phyloP scores from a whole-genome alignment of 2,888 invertebrate genomes.

The Chrysomela aeneicollis region DNA sequence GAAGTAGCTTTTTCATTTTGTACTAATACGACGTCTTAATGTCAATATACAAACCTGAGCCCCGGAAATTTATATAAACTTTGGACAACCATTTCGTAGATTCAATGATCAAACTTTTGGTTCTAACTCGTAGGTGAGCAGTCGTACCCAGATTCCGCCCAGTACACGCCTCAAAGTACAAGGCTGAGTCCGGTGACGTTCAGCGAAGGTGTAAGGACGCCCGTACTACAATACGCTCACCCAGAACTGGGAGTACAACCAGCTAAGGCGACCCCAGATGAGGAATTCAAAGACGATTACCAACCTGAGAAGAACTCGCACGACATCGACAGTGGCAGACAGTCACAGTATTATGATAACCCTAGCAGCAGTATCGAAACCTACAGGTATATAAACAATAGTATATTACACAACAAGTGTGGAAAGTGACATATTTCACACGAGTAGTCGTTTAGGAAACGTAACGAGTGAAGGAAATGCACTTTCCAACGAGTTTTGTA shows the following conservation, averaged over 20 bases:
- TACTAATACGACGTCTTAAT: too few species aligned
- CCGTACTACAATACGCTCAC: conserved; percentile 81
- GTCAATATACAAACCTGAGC: too few species aligned
- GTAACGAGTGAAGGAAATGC: too few species aligned
- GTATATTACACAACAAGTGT: too few species aligned
- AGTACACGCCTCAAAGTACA: conserved; percentile 70
- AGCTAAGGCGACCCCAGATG: conserved; percentile 67
- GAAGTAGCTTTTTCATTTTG: too few species aligned
- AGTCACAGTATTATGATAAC: conserved; percentile 60
- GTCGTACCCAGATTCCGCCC: conserved; percentile 71
- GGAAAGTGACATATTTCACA: too few species aligned
- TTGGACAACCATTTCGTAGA: too few species aligned
- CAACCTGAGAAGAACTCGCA: conserved; percentile 51
- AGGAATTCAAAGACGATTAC: conserved; percentile 49
- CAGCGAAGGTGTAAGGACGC: conserved; percentile 76
- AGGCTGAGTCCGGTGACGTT: conserved; percentile 68
- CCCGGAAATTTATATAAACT: too few species aligned
- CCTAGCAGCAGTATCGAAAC: conserved; percentile 60
- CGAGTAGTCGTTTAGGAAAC: too few species aligned
- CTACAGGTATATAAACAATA: conserved; percentile 51
- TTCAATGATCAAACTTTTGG: conserved; percentile 9
- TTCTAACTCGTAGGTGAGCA: conserved; percentile 61
- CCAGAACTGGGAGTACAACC: conserved; percentile 82
- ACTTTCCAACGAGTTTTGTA: too few species aligned
- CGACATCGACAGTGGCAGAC: conserved; percentile 56